Percentiles rank a stretch among this genome's conserved stretches.
Conservation (phyloP, 2,113 vertebrate genomes). For the Caracal caracal region DNA sequence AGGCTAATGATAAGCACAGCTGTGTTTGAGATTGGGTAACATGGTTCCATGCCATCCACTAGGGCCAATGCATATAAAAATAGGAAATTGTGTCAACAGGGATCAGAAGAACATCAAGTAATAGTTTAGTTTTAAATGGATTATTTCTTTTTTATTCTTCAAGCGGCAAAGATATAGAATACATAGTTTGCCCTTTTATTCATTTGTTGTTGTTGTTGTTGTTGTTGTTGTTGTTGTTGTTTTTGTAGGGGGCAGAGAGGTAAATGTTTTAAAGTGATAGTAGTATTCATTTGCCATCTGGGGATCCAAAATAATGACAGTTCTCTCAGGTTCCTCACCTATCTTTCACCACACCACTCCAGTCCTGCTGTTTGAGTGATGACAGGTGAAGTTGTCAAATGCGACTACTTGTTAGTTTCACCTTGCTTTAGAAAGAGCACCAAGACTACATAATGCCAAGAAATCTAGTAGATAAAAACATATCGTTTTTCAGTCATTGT, state of each 20-base stretch:
- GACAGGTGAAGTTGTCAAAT: background rate
- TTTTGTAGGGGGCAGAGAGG: accelerated
- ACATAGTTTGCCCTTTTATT: background rate
- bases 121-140: background rate
- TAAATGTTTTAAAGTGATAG: background rate
- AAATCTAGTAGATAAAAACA: background rate
- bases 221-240: background rate
- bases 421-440: background rate
- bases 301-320: background rate
- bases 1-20: background rate
- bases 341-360: background rate
- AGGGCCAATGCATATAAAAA: background rate
- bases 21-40: background rate
- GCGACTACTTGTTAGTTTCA: background rate
- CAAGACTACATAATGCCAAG: background rate
- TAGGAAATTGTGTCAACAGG: background rate
- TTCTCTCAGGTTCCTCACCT: background rate
- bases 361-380: background rate
- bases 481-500: background rate
- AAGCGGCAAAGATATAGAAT: background rate
- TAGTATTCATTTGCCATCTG: background rate
- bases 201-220: background rate
- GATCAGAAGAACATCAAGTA: background rate
- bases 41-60: background rate
- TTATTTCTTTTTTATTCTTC: background rate